A percentile compares a stretch with the other conserved stretches of the same genome.
Evolutionary conservation across 2,113 vertebrate species (phyloP).

Genomic region (Esox niger): DNA sequence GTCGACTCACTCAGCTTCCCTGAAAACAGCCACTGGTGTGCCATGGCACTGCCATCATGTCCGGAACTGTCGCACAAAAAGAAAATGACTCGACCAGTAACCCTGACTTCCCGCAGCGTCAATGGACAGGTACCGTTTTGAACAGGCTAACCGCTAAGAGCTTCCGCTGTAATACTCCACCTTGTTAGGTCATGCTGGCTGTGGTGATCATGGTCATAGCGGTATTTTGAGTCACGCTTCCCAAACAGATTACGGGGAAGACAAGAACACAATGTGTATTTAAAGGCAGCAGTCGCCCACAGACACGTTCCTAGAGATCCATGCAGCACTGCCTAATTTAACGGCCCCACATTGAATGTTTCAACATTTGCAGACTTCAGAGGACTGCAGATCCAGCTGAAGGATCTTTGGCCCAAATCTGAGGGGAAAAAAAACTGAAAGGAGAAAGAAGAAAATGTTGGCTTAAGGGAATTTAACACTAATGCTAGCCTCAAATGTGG

Average conservation of each 20-base stretch:
- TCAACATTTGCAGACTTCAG: too few relatives aligned
- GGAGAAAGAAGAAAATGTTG: neutral
- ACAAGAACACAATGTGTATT: too few relatives aligned
- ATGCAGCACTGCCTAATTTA: too few relatives aligned
- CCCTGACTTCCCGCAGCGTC: slow-evolving; percentile 17
- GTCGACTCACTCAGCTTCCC: neutral
- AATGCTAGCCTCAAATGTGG: neutral
- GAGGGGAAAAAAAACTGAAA: too few relatives aligned
- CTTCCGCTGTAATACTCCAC: slow-evolving; percentile 30
- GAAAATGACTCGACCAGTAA: slow-evolving; percentile 22
- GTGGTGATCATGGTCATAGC: slow-evolving; percentile 38
- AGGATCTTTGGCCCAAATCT: neutral
- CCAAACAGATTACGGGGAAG: too few relatives aligned
- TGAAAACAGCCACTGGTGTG: slow-evolving; percentile 21
- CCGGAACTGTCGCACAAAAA: slow-evolving; percentile 34
- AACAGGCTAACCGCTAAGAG: slow-evolving; percentile 25
- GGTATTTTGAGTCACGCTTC: slow-evolving; percentile 24
- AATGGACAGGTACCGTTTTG: slow-evolving; percentile 24
- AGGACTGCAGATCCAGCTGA: too few relatives aligned
- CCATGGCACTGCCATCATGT: slow-evolving; percentile 40
- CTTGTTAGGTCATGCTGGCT: slow-evolving; percentile 19
- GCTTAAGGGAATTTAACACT: neutral
- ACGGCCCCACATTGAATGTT: too few relatives aligned
- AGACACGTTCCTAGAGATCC: too few relatives aligned
- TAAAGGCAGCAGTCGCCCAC: too few relatives aligned